Percentiles rank a stretch among this genome's conserved stretches.
phyloP scores from a whole-genome alignment of 1,140 invertebrate genomes.

The Drosophila orosa region DNA sequence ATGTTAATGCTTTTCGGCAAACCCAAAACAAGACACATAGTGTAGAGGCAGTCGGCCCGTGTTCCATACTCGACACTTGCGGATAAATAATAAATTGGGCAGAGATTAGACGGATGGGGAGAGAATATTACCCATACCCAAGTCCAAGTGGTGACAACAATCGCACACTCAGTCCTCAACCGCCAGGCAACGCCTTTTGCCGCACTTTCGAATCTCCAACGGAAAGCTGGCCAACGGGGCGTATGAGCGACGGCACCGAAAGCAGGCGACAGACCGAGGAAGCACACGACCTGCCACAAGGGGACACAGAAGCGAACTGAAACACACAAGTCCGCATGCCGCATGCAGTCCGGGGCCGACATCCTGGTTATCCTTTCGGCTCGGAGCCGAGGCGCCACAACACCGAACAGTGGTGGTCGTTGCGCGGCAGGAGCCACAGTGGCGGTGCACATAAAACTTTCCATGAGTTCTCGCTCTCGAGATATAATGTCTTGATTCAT shows the following conservation, averaged over 20 bases:
- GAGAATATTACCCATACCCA: not conserved
- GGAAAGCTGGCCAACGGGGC: slow-evolving; percentile 31
- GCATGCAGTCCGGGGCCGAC: slow-evolving; percentile 9
- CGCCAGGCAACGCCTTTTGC: slow-evolving; percentile 33
- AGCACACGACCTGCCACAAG: slow-evolving; percentile 52
- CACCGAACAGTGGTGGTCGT: slow-evolving; percentile 9
- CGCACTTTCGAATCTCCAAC: slow-evolving; percentile 43
- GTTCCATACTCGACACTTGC: slow-evolving; percentile 11
- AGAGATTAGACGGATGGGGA: not conserved
- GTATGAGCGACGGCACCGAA: slow-evolving; percentile 6
- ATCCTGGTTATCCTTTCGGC: slow-evolving; percentile 13
- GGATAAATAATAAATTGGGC: slow-evolving; percentile 42
- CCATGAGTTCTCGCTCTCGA: not conserved
- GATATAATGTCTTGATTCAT: slow-evolving; percentile 7
- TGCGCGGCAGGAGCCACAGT: slow-evolving; percentile 11
- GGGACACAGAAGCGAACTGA: slow-evolving; percentile 57
- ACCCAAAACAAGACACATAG: not conserved
- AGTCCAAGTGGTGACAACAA: slow-evolving; percentile 2
- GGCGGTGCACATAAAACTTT: slow-evolving; percentile 16
- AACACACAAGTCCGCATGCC: slow-evolving; percentile 1
- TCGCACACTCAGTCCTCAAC: slow-evolving; percentile 23
- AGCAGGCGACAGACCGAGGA: not conserved
- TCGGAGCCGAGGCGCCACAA: not conserved
- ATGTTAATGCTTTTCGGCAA: slow-evolving; percentile 27
- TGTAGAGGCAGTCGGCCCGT: slow-evolving; percentile 2